Evolutionary conservation across 2,888 invertebrate genomes (phyloP).

Genomic region (Thera obeliscata): DNA sequence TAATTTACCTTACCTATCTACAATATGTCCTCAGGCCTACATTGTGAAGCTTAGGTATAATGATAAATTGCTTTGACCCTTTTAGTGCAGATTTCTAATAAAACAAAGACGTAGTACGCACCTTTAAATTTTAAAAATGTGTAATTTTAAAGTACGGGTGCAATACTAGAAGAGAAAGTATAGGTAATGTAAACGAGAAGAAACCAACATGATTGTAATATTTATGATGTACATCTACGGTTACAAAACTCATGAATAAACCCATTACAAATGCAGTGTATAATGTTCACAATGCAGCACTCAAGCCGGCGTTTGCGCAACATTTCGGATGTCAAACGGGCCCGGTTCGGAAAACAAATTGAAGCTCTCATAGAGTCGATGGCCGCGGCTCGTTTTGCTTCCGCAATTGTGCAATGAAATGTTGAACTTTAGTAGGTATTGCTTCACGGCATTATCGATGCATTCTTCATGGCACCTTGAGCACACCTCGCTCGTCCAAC

Average conservation of each 20-base stretch:
- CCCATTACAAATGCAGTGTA: conserved; percentile 59
- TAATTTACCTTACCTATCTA: no score
- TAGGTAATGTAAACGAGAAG: conserved; percentile 35
- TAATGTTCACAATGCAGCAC: conserved; percentile 58
- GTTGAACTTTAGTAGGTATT: conserved; percentile 59
- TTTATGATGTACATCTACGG: conserved; percentile 49
- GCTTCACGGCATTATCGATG: conserved; percentile 53
- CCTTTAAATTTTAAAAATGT: no score
- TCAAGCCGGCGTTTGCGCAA: conserved; percentile 62
- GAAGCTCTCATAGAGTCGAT: conserved; percentile 63
- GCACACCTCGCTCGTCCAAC: conserved; percentile 13
- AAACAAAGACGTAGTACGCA: no score
- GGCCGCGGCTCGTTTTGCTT: conserved; percentile 57
- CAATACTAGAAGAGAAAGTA: conserved; percentile 37
- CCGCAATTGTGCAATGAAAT: conserved; percentile 72
- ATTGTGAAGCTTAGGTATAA: no score
- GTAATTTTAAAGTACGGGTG: neutral
- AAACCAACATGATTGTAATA: conserved; percentile 41
- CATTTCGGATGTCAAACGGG: conserved; percentile 70
- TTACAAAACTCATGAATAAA: conserved; percentile 61
- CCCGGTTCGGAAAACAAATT: conserved; percentile 66
- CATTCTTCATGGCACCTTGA: conserved; percentile 39
- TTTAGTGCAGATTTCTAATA: no score
- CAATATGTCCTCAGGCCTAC: no score
- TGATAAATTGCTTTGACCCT: no score